Conservation (phyloP, 1,140 invertebrate genomes). For the Zaprionus taronus region DNA sequence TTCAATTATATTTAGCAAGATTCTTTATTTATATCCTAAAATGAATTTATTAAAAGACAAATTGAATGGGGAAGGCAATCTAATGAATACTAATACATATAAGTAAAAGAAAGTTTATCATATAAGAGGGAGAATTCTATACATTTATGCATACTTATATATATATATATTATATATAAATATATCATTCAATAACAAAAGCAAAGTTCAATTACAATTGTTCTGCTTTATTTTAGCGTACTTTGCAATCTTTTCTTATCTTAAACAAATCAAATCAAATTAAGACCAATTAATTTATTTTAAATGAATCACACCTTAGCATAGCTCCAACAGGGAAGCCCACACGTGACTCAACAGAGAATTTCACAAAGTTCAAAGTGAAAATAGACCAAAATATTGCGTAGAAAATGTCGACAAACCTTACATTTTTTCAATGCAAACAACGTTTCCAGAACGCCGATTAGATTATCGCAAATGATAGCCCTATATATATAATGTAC, state of each 20-base stretch:
- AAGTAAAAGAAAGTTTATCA: too few species aligned
- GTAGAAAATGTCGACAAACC: background rate
- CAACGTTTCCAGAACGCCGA: background rate
- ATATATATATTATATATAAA: too few species aligned
- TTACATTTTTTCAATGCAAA: background rate
- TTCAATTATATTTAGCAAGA: too few species aligned
- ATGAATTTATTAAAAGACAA: too few species aligned
- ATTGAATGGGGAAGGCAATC: too few species aligned
- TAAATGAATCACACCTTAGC: background rate
- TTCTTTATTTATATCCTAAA: too few species aligned
- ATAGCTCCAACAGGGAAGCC: background rate
- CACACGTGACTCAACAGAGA: background rate
- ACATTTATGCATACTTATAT: too few species aligned
- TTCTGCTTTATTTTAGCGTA: background rate
- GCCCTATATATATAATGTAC: background rate
- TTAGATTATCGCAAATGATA: constrained; percentile 9
- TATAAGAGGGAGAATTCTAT: too few species aligned
- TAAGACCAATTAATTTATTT: background rate
- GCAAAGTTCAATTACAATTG: too few species aligned
- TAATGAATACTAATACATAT: too few species aligned
- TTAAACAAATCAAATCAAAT: background rate
- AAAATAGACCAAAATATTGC: background rate
- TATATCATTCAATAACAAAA: too few species aligned
- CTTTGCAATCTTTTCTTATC: background rate
- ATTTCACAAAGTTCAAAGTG: background rate